Evolutionary conservation across 2,888 invertebrate genomes (phyloP).

Genomic region (Lissocephala sabroskyi): DNA sequence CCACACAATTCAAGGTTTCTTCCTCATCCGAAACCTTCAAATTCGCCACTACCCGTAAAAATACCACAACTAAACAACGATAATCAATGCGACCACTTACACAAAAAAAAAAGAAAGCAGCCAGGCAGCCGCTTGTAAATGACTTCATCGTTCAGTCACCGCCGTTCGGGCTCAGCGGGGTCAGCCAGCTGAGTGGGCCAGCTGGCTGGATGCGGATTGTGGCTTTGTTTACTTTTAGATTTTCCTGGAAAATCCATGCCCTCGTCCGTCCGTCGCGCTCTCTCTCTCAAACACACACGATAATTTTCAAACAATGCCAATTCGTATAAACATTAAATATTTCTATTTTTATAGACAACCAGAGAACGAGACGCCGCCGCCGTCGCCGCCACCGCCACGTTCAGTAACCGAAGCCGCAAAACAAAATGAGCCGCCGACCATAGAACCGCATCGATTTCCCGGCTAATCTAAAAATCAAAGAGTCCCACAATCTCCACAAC

Average conservation of each 20-base stretch:
- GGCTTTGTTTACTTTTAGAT: neutral
- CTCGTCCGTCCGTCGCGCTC: too few relatives aligned
- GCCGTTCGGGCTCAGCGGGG: too few relatives aligned
- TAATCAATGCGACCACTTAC: neutral
- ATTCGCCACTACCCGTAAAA: too few relatives aligned
- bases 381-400: neutral
- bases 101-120: neutral
- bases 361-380: conserved; percentile 9
- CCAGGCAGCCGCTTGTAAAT: conserved; percentile 10
- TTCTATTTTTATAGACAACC: conserved; percentile 35
- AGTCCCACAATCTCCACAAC: too few relatives aligned
- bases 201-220: neutral
- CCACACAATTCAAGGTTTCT: conserved; percentile 24
- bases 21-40: conserved; percentile 24
- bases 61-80: neutral
- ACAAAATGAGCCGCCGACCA: conserved; percentile 51
- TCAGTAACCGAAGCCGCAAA: conserved; percentile 12
- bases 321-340: conserved; percentile 27
- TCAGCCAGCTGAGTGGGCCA: conserved; percentile 33
- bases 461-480: too few relatives aligned
- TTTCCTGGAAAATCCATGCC: neutral
- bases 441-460: conserved; percentile 14
- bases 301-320: conserved; percentile 24
- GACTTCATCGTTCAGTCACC: conserved; percentile 38
- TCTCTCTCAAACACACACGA: too few relatives aligned